Base-by-base conservation (phyloP, 2,797 vertebrate species). In the Hydrocynus forskahlii region DNA sequence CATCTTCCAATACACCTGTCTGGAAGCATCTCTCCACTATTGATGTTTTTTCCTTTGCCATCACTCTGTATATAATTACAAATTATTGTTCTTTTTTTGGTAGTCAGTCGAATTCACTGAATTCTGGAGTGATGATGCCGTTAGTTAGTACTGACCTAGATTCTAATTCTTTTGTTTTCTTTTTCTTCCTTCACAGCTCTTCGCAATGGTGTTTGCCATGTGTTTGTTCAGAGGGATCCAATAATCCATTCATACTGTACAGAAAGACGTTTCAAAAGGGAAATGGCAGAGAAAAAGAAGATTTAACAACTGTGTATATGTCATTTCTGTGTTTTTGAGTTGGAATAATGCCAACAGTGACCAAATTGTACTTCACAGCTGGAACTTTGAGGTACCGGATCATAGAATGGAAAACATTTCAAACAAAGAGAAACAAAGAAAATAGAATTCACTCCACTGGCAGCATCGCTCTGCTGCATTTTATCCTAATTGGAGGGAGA, bases 161-260 rank as follows among this genome's bases (percentile, higher is more conserved):
- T 82, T 54, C 74, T 81, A n/a, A 62, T 19, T 13, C 12, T 23
- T 64, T 60, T 17, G 45, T 38, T 54, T 69, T n/a, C 19, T 71
- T 78, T 72, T 43, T 59, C 74, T 86, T 17, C 69, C 67, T 89
- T 84, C 17, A 5, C 93, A 98, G 97, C 95, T 98, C 21, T 96
- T 97, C 10, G 95, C 96, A 84, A 98, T 98, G 97, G 92, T 97
- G 85, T 98, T 97, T 54, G 96, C 97, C 12, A 97, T 98, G 96
- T 97, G 96, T 92, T 93, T 98, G 85, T 98, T 98, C 89, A 91
- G 95, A 87, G 96, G 97, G 67, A 97, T 98, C 91, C 96, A 97
- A 89, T 97, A 94, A 90, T 57, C 10, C 14, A 14, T 63, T 78
- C 74, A 4, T 23, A 23, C 64, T 38, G 70, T 70, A 45, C 13